Evolutionary conservation across 2,797 vertebrate species (phyloP), one percentile per base, ranked within the genome.

Genomic region (Clarias fuscus): DNA sequence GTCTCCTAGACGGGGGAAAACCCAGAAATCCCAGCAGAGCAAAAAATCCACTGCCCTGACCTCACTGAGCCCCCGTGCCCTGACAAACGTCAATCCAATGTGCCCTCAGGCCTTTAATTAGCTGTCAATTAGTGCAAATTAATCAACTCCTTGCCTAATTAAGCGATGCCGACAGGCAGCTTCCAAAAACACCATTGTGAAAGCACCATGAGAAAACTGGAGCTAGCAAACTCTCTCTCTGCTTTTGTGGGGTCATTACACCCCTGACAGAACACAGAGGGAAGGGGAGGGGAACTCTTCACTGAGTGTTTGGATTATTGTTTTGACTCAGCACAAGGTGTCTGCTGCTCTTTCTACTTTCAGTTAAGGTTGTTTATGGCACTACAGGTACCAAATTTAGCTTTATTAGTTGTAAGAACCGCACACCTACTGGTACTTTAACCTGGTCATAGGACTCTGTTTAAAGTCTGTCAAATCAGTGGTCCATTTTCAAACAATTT

Each of bases 41-140:
- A 87, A 76, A 90, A 89, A 89, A 90, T 89, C 92, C 90, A 72
- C 93, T 93, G 94, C 84, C 92, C 92, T 97, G 96, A 97, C 96
- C 96, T 93, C 91, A 84, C 93, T 92, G 94, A 94, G 95, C 96
- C 95, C 92, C 93, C 90, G 94, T 94, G 93, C 92, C 93, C 95
- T 93, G 94, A 96, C 96, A 95, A 95, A 96, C 93, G 96, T 98
- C 97, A 97, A 96, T 96, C 97, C 96, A 93, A 97, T 98, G 97
- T 97, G 96, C 95, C 96, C 95, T 90, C 91, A 93, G 94, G 93
- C 95, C 94, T 95, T 95, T 98, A 99, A 99, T 99, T 99, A 99
- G 97, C 98, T 97, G 97, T 99, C 98, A 99, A 98, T 99, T 99
- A 98, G 96, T 95, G 96, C 97, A 97, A 97, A 98, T 98, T 96